phyloP scores from a whole-genome alignment of 1,140 invertebrate genomes.

The Pseudomyrmex gracilis region DNA sequence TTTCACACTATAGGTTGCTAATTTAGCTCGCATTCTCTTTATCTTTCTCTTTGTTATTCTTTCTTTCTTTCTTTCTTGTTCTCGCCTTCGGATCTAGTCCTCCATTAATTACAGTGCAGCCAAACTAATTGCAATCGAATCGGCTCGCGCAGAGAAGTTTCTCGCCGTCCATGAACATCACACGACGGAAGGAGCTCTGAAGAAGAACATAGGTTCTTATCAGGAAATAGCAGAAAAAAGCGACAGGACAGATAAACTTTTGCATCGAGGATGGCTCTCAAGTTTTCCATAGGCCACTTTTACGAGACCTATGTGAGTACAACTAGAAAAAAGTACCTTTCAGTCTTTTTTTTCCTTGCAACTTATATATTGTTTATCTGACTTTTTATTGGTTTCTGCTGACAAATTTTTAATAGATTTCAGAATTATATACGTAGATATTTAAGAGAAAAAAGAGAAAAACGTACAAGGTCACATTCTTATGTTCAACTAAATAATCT shows the following conservation, averaged over 20 bases:
- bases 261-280: slow-evolving; percentile 77
- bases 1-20: slow-evolving; percentile 84
- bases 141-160: slow-evolving; percentile 50
- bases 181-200: slow-evolving; percentile 44
- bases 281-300: slow-evolving; percentile 82
- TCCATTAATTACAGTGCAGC: slow-evolving; percentile 79
- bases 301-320: slow-evolving; percentile 84
- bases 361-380: slow-evolving; percentile 3
- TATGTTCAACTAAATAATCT: neutral
- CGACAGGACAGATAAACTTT: neutral
- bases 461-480: too few species aligned
- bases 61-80: slow-evolving; percentile 69
- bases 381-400: neutral
- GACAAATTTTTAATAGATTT: neutral
- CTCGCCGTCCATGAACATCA: slow-evolving; percentile 39
- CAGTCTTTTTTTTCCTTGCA: neutral
- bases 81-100: slow-evolving; percentile 62
- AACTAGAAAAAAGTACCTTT: neutral
- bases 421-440: neutral
- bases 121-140: slow-evolving; percentile 78
- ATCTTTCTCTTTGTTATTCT: slow-evolving; percentile 70
- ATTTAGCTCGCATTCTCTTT: slow-evolving; percentile 80
- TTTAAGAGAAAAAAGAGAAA: neutral
- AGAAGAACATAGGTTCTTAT: neutral
- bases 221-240: slow-evolving; percentile 16